Percentiles rank a stretch among this genome's conserved stretches.
These are phyloP conservation scores for Cyclura pinguis DNA, from an alignment of 2,797 vertebrate species.

Conservation along the genomic window DNA sequence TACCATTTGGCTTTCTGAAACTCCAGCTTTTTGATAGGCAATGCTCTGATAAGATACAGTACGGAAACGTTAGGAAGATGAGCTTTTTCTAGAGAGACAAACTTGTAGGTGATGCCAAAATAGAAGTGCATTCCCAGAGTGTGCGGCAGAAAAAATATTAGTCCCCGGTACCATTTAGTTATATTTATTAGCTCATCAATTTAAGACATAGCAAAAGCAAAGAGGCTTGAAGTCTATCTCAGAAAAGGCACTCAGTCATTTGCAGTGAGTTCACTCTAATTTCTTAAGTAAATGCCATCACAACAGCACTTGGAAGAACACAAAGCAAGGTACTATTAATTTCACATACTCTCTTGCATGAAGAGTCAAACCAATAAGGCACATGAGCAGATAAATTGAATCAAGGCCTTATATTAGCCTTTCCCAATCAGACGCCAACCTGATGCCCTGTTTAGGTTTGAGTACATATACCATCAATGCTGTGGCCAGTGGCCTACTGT, in stretches of 20 bases:
- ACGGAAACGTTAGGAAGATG: neutral
- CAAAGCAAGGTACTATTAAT: conserved; percentile 39
- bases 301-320: conserved; percentile 19
- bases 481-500: neutral
- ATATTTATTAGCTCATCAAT: conserved; percentile 60
- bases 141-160: conserved; percentile 41
- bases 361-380: neutral
- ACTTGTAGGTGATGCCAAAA: neutral
- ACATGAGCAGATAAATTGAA: neutral
- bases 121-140: conserved; percentile 12
- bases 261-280: conserved; percentile 52
- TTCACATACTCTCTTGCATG: conserved; percentile 32
- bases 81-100: conserved; percentile 12
- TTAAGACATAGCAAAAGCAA: conserved; percentile 54
- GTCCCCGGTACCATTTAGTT: conserved; percentile 63
- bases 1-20: conserved; percentile 1
- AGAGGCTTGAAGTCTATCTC: conserved; percentile 45
- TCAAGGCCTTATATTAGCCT: neutral
- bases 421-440: neutral
- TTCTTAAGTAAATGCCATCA: conserved; percentile 40
- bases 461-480: neutral
- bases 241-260: conserved; percentile 56
- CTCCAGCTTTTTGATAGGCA: neutral
- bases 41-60: neutral
- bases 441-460: neutral